Evolutionary conservation across 23 tunicate species (phyloP).

Genomic region (Halocynthia roretzi): DNA sequence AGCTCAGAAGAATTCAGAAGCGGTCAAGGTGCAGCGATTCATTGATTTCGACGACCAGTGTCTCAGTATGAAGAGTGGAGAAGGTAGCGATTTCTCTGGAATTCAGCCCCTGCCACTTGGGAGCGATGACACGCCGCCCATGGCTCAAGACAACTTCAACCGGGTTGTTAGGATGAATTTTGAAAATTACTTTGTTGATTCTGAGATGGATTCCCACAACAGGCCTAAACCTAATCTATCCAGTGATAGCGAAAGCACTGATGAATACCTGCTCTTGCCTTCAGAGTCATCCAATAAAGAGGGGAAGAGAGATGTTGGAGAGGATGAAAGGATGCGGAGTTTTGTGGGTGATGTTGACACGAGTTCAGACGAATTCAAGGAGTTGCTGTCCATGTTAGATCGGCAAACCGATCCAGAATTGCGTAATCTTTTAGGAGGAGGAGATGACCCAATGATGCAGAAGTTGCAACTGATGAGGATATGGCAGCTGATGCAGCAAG

Average conservation of each 20-base stretch:
- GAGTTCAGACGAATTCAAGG: neutral
- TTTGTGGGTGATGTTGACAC: too few species aligned
- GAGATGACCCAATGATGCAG: constrained; percentile 40
- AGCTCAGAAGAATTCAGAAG: neutral
- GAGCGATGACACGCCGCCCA: constrained; percentile 27
- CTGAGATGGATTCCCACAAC: neutral
- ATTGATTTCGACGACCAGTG: constrained; percentile 30
- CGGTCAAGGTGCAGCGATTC: constrained; percentile 5
- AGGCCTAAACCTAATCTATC: constrained; percentile 7
- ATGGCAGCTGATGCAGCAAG: constrained; percentile 85
- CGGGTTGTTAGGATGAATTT: constrained; percentile 3
- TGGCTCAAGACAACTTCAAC: constrained; percentile 6
- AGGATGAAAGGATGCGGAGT: too few species aligned
- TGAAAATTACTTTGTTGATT: neutral
- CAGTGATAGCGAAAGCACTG: constrained; percentile 5
- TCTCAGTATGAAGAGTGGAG: constrained; percentile 18
- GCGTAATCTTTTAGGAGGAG: constrained; percentile 4
- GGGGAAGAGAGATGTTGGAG: too few species aligned
- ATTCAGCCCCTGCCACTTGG: constrained; percentile 22
- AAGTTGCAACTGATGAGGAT: constrained; percentile 72
- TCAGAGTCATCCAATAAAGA: too few species aligned
- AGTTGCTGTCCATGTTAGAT: constrained; percentile 2
- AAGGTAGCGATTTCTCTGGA: constrained; percentile 23
- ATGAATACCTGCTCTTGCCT: too few species aligned
- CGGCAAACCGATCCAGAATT: neutral